Conservation (phyloP, 1,140 invertebrate species). For the Argopecten irradians region DNA sequence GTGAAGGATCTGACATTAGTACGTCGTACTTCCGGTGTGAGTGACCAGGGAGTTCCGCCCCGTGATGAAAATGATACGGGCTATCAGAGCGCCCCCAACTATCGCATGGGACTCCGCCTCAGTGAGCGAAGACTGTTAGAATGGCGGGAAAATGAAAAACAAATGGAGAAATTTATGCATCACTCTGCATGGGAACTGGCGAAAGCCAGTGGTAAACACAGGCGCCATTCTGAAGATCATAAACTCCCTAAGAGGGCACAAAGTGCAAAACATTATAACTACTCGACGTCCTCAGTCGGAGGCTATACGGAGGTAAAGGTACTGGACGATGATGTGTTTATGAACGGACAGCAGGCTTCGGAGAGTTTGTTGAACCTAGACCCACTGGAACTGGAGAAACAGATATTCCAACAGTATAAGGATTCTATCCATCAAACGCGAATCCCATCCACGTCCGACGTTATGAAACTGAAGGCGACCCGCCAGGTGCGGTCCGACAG, state of each 20-base stretch:
- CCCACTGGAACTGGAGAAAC: slow-evolving; percentile 30
- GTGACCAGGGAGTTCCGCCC: slow-evolving; percentile 52
- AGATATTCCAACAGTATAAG: slow-evolving; percentile 42
- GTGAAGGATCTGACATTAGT: slow-evolving; percentile 46
- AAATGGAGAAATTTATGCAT: slow-evolving; percentile 33
- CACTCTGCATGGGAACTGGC: neutral
- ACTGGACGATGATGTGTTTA: slow-evolving; percentile 19
- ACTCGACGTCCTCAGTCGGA: neutral
- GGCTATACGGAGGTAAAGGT: neutral
- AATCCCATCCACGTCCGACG: neutral
- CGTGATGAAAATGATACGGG: slow-evolving; percentile 43
- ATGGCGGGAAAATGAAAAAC: slow-evolving; percentile 49
- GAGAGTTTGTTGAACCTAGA: slow-evolving; percentile 23
- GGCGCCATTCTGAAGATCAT: neutral
- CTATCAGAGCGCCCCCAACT: slow-evolving; percentile 45
- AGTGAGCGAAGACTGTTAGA: slow-evolving; percentile 53
- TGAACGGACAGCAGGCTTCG: neutral
- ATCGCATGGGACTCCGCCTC: slow-evolving; percentile 35
- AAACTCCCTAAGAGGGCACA: neutral
- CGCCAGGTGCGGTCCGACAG: neutral
- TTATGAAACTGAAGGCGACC: neutral
- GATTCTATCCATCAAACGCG: neutral
- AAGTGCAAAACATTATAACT: neutral
- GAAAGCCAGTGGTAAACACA: neutral
- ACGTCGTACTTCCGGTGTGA: slow-evolving; percentile 51